Base-by-base conservation (phyloP, 1,140 invertebrate species). In the Lepidostoma basale region DNA sequence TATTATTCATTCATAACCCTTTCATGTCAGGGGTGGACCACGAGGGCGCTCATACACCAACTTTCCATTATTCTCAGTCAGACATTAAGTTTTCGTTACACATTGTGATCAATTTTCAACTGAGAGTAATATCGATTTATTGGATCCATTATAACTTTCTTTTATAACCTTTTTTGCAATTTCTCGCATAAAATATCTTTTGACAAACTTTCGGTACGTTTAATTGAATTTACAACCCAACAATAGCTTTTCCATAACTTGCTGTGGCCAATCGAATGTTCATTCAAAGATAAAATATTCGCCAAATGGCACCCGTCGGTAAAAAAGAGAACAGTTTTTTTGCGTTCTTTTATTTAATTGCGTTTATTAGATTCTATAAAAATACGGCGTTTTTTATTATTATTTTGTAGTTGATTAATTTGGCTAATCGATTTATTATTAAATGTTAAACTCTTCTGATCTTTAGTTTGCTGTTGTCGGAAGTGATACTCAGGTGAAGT, bases 1-100 rank as follows among this genome's bases (percentile, higher is more conserved):
- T 62, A 66, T 72, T 72, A 72, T 72, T 72, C 70, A 72, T 72
- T 72, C 70, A 72, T 72, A 72, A 68, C 70, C 69, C 67, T 66
- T 68, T 66, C 36, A 44, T 40, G 23, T 62, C 58, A 45, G 56
- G 66, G 68, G 49, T 62, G 47, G 87, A 86, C 26, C 89, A n/a
- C 14, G 12, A 28, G 23, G 23, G 12, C 23, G 26, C 9, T 20
- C 1, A 6, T 36, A 40, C 56, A n/a, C 16, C 18, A 22, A 33
- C 20, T 16, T 39, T 59, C 16, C 12, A 40, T 59, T 22, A 9
- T 20, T 12, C 42, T 42, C 30, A 20, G 39, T 40, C 56, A 42
- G 42, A 59, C 36, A 42, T 59, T 56, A 40, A 36, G 20, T 23
- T 59, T 59, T 59, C 36, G 56, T 9, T 42, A 59, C 36, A 59